Conservation (phyloP, 2,888 invertebrate genomes). For the Arctia plantaginis region DNA sequence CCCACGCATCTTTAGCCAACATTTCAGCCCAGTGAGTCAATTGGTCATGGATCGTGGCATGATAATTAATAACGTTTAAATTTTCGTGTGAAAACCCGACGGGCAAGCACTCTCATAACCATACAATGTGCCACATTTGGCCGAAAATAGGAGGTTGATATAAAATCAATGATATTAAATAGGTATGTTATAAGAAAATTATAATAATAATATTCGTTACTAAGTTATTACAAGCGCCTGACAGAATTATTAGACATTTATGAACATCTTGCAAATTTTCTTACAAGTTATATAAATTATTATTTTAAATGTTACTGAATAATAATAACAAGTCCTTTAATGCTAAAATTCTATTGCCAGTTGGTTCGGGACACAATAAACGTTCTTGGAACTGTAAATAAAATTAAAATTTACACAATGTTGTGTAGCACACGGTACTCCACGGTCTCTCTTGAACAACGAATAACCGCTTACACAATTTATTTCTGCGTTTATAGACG, state of each 20-base stretch:
- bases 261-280: constrained; percentile 35
- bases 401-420: constrained; percentile 32
- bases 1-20: background rate
- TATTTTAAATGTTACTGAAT: constrained; percentile 42
- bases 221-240: background rate
- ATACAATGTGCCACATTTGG: background rate
- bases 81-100: too few species aligned
- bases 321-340: constrained; percentile 49
- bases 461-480: constrained; percentile 23
- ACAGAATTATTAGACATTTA: background rate
- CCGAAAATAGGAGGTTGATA: background rate
- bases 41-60: background rate
- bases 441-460: constrained; percentile 18
- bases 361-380: constrained; percentile 30
- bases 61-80: background rate
- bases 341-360: constrained; percentile 47
- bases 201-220: too few species aligned
- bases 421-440: constrained; percentile 27
- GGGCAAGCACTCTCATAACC: too few species aligned
- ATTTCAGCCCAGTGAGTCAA: background rate
- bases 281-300: constrained; percentile 19
- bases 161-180: too few species aligned
- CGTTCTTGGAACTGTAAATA: constrained; percentile 20
- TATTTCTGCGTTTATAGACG: constrained; percentile 10
- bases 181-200: too few species aligned